phyloP scores from a whole-genome alignment of 2,113 vertebrate genomes.

The Ploceus nigricollis region DNA sequence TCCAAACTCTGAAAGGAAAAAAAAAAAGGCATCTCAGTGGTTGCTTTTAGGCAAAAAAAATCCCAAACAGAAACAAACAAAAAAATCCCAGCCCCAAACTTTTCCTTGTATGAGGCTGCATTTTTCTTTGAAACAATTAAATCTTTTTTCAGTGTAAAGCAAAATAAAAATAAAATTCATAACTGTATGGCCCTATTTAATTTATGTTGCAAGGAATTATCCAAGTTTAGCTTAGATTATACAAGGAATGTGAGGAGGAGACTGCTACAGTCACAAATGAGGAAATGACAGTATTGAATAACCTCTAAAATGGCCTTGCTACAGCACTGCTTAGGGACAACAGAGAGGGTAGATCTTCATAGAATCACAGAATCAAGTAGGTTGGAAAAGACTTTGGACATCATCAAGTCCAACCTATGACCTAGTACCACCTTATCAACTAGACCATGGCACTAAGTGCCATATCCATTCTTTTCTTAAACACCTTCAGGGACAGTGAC shows the following conservation, averaged over 20 bases:
- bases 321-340: neutral
- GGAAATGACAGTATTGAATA: neutral
- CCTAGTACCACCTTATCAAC: neutral
- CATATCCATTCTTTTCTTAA: neutral
- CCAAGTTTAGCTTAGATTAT: neutral
- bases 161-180: neutral
- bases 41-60: neutral
- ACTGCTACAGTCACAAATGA: neutral
- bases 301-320: neutral
- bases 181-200: neutral
- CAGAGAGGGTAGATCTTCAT: neutral
- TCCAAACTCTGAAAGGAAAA: neutral
- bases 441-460: neutral
- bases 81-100: neutral
- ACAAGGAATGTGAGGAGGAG: neutral
- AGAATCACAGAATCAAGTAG: neutral
- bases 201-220: neutral
- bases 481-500: too few species aligned
- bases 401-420: neutral
- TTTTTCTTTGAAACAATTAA: neutral
- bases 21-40: neutral
- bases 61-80: neutral
- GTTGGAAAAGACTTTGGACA: neutral
- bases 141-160: neutral
- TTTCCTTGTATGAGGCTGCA: neutral